phyloP scores from a whole-genome alignment of 2,113 vertebrate genomes.

The Neotragus pygmaeus region DNA sequence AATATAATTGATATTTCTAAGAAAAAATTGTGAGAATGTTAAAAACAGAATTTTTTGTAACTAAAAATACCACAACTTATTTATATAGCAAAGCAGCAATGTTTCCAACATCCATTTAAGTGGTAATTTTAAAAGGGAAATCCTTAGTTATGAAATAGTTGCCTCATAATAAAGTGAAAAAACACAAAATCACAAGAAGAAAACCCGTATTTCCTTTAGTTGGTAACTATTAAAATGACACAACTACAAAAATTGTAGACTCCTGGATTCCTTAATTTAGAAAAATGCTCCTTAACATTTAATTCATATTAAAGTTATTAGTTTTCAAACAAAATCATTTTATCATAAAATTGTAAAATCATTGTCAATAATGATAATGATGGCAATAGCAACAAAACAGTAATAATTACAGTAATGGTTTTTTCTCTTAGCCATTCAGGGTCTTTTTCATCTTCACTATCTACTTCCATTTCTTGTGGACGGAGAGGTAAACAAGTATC shows the following conservation, averaged over 20 bases:
- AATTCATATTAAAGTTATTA: not conserved
- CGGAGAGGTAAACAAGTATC: conserved; percentile 97
- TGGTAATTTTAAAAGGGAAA: conserved; percentile 15
- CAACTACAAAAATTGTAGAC: not conserved
- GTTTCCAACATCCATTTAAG: conserved; percentile 4
- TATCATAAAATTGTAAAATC: not conserved
- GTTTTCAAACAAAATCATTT: not conserved
- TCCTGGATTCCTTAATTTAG: not conserved
- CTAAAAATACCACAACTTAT: not conserved
- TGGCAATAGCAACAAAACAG: not conserved
- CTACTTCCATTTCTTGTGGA: conserved; percentile 98
- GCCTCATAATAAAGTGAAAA: conserved; percentile 4
- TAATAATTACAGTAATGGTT: conserved; percentile 91
- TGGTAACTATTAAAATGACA: not conserved
- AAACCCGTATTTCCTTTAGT: not conserved
- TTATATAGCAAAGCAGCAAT: not conserved
- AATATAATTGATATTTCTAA: conserved; percentile 11
- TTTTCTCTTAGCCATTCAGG: conserved; percentile 98
- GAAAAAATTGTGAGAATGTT: not conserved
- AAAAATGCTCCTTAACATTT: not conserved
- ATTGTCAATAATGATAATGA: not conserved
- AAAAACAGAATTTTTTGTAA: conserved; percentile 18
- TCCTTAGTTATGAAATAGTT: not conserved
- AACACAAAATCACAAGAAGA: not conserved
- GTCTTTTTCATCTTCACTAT: conserved; percentile 97